Evolutionary conservation across 2,113 vertebrate species (phyloP), one percentile per base, ranked within the genome.

Genomic region (Oenanthe melanoleuca): DNA sequence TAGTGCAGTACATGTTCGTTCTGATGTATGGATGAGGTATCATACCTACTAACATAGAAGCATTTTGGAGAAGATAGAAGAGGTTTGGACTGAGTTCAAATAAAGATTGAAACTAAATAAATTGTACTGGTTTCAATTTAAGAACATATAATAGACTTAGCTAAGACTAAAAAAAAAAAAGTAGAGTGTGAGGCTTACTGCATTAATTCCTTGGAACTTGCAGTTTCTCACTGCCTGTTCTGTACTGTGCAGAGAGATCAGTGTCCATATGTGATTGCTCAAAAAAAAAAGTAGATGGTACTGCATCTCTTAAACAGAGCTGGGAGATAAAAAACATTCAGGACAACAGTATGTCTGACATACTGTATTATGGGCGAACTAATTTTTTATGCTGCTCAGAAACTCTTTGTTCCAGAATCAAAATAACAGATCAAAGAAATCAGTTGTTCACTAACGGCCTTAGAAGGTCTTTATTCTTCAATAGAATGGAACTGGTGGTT

Each of bases 341-440:
- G 44, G 50, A 49, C n/a, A 90, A 42, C 42, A 63, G 19, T 57
- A 69, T 80, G 59, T 86, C 45, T 95, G 56, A 75, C 45, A 77
- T 82, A 50, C 59, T 73, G 22, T 59, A 71, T 83, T 88, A 63
- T 26, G 60, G 15, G 47, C 73, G 67, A 93, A 83, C 11, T 92
- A 16, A 83, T 91, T 86, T 88, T 50, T 66, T 93, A 66, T 86
- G 72, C 86, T 78, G 44, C 71, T 88, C 24, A 80, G 85, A 88
- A 95, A 52, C 64, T 86, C 88, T 96, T 93, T 94, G 86, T 94
- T 93, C 86, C 44, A 52, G 47, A 93, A 78, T 86, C 75, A 96
- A 95, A 96, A 93, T 64, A 93, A 90, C 22, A n/a, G 75, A 93
- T 96, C 95, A 96, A 95, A 95, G 88, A 37, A 60, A 44, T 59